Base-by-base conservation (phyloP, 2,113 vertebrate species). In the Oenanthe oenanthe region DNA sequence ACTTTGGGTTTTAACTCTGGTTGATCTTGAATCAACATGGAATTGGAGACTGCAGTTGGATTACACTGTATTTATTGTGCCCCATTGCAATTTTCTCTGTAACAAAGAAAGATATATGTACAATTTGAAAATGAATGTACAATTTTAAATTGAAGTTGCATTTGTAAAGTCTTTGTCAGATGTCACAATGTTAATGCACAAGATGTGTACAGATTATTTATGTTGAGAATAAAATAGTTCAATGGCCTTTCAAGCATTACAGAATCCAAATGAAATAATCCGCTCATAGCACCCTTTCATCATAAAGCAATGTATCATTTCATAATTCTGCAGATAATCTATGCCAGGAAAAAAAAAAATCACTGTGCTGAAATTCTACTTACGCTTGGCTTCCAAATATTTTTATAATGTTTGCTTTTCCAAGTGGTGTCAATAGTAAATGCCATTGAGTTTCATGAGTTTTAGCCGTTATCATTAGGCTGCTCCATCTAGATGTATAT, bases 51-150 rank as follows among this genome's bases (percentile, higher is more conserved):
- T 51, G 90, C 95, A 71, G 82, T 94, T 87, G 94, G 91, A 86
- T 97, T 95, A 96, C 75, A 71, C 87, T 94, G 14, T 98, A 96
- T 98, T 98, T 97, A 98, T 98, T 97, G 47, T 97, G 86, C 90
- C 95, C 94, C 93, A 73, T 77, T 94, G 93, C 96, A 95, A 68
- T 95, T 97, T 96, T 81, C 93, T 96, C 94, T 93, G 92, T 95
- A 97, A 96, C 94, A 94, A 95, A 91, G 80, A 71, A 87, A 81
- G 92, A 97, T 96, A 94, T 95, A 94, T 74, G 77, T 97, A 97
- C 93, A 94, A 97, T 96, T 97, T 98, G 91, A 83, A 97, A 94
- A 96, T 78, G 92, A 97, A 96, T 96, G 92, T 97, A 97, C 93
- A 95, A 92, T 97, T 97, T 96, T 96, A 92, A 96, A 96, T 95